Evolutionary conservation across 2,888 invertebrate genomes (phyloP), one percentile per base, ranked within the genome.

Genomic region (Ophion ventricosus): DNA sequence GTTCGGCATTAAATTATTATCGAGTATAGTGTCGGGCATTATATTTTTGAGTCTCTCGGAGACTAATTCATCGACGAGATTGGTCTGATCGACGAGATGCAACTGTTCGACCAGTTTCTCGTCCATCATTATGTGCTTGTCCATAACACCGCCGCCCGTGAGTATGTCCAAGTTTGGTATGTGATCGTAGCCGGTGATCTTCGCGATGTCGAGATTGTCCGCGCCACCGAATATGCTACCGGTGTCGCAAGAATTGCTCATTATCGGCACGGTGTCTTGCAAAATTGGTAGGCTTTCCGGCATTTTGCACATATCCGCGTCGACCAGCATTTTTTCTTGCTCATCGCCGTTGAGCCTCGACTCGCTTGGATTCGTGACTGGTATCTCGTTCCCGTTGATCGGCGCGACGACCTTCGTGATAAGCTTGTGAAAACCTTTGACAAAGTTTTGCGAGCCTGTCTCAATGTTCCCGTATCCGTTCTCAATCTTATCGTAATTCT

Each of bases 91-190:
- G 3, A 91, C 92, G 14, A 92, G 86, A 79, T 92, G 91, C 66
- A 93, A 78, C 7, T 92, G 92, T 64, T 93, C 92, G 2, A 91
- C 92, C 59, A 93, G 86, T 78, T 93, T 93, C n/a, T 92, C 92
- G 40, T 93, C 92, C 26, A 93, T 92, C 84, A 92, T 88, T 59
- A 92, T 87, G 80, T 91, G 91, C 40, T 91, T 91, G 77, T 91
- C 92, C 35, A 91, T 91, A 0, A 90, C 91, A 0, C 91, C 89
- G 59, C 90, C 91, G 3, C 89, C 90, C 80, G 90, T 91, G n/a
- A 92, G 86, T 79, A 92, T 92, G 81, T 92, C 92, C 81, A 92
- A 87, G 81, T 92, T 92, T 10, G 90, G 87, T 29, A 92, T 92
- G 69, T 92, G 92, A 87, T 92, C 92, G 69, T 92, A 92, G 66